Conservation (phyloP, 2,888 invertebrate genomes). For the Baronia brevicornis region DNA sequence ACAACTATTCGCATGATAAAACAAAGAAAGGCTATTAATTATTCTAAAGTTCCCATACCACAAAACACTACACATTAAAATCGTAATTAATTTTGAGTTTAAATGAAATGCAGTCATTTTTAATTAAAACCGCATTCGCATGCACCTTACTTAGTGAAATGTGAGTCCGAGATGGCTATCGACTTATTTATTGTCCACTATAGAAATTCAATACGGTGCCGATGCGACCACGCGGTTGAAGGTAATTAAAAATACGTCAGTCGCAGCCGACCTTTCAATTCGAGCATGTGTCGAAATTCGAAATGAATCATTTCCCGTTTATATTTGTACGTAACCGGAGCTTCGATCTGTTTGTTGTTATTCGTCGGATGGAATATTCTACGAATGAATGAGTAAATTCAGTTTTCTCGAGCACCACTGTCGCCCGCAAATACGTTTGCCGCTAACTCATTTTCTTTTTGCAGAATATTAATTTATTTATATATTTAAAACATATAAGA, state of each 20-base stretch:
- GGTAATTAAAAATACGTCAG: slow-evolving; percentile 75
- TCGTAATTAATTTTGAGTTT: no score
- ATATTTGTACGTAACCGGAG: slow-evolving; percentile 50
- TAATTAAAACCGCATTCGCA: slow-evolving; percentile 31
- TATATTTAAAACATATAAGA: no score
- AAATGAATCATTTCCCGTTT: slow-evolving; percentile 68
- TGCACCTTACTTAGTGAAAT: slow-evolving; percentile 31
- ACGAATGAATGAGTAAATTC: slow-evolving; percentile 21
- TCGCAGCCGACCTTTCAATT: slow-evolving; percentile 70
- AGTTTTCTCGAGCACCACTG: slow-evolving; percentile 16
- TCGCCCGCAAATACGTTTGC: slow-evolving; percentile 6
- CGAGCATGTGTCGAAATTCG: slow-evolving; percentile 69
- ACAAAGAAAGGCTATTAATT: no score
- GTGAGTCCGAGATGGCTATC: slow-evolving; percentile 32
- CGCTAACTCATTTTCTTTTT: slow-evolving; percentile 1
- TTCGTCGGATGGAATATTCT: slow-evolving; percentile 28
- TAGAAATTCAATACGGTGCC: slow-evolving; percentile 61
- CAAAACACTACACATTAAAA: no score
- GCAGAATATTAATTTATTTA: no score
- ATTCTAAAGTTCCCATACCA: no score
- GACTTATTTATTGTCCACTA: slow-evolving; percentile 63
- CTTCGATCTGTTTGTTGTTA: slow-evolving; percentile 31
- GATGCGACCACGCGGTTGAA: slow-evolving; percentile 55
- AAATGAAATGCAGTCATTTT: no score
- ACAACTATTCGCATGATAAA: no score